These are phyloP conservation scores for Chinchilla lanigera DNA, from an alignment of 2,113 vertebrate genomes.

Conservation along the genomic window DNA sequence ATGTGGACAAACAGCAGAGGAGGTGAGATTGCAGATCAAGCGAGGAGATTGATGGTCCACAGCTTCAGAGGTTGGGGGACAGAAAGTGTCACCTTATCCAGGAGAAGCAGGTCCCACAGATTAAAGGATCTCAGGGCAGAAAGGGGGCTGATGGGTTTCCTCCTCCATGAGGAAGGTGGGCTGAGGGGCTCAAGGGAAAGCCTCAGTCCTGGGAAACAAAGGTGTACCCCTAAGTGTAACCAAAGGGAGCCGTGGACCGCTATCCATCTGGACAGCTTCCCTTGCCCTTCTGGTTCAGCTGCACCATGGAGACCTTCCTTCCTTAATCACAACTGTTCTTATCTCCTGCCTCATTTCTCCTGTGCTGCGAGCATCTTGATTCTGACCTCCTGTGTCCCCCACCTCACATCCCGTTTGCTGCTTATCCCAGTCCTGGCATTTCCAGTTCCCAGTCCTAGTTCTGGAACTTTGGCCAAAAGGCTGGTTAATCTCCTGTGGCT, in stretches of 20 bases:
- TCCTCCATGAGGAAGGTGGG: not conserved
- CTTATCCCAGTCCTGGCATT: not conserved
- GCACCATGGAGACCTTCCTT: not conserved
- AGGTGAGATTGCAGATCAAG: not conserved
- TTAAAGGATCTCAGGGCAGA: not conserved
- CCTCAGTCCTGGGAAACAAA: not conserved
- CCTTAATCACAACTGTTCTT: not conserved
- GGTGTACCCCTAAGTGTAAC: no score
- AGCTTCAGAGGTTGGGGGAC: not conserved
- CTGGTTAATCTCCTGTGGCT: rapidly evolving
- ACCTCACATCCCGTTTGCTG: not conserved
- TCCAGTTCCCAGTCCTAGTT: not conserved
- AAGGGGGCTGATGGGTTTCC: not conserved
- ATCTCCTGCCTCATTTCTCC: not conserved
- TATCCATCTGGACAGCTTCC: not conserved
- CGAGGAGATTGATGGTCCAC: not conserved
- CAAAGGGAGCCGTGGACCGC: not conserved
- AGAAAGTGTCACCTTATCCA: not conserved
- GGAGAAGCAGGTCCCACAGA: not conserved
- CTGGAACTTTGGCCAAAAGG: not conserved
- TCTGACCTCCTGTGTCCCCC: not conserved
- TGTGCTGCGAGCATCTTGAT: not conserved
- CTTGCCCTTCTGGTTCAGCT: not conserved
- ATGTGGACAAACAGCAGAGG: not conserved
- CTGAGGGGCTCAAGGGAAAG: not conserved